Base-by-base conservation (phyloP, 1,140 invertebrate species). In the fruit fly (Drosophila melanogaster) region DNA sequence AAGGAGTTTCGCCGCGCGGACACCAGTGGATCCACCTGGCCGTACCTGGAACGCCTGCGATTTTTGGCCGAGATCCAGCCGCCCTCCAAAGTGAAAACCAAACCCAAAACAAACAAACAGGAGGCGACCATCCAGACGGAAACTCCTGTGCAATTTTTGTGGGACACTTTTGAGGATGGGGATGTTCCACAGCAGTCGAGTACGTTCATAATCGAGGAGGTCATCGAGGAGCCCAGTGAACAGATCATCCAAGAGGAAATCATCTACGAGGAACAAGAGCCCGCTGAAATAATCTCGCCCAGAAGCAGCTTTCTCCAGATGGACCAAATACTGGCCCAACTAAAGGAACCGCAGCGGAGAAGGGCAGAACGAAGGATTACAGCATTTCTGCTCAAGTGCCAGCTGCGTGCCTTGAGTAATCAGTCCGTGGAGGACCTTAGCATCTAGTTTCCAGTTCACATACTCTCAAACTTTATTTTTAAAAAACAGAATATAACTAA, bases 371-470 rank as follows among this genome's bases (percentile, higher is more conserved):
- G 90, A 12, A 65, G 90, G 1, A 81, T 91, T n/a, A 40, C 83
- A 24, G 90, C 85, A 1, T 91, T 84, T 7, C 41, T 79, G n/a
- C 86, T 91, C 11, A 91, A 91, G 49, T 91, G 90, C 15, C 90
- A 91, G 24, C 41, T 91, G 24, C 54, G 90, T 50, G 47, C 85
- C 1, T 15, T 91, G 22, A 53, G 75, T 6, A 58, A 79, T 49
- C 71, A 91, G 50, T 56, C 71, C 17, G 75, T 76, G 30, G 75
- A 87, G 15, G 81, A 91, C 53, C 38, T 91, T 1, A 17, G 38
- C 43, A 54, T 91, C 22, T 89, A 77, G 53, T 37, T 61, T 4
- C 15, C 15, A 30, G 24, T 49, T 35, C 37, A 47, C 41, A 57
- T 33, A 65, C 40, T 75, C 53, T 22, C 60, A 72, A 72, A 71